These are phyloP conservation scores for Enteromius thamalakanensis DNA, from an alignment of 2,797 vertebrate genomes.

Conservation along the genomic window DNA sequence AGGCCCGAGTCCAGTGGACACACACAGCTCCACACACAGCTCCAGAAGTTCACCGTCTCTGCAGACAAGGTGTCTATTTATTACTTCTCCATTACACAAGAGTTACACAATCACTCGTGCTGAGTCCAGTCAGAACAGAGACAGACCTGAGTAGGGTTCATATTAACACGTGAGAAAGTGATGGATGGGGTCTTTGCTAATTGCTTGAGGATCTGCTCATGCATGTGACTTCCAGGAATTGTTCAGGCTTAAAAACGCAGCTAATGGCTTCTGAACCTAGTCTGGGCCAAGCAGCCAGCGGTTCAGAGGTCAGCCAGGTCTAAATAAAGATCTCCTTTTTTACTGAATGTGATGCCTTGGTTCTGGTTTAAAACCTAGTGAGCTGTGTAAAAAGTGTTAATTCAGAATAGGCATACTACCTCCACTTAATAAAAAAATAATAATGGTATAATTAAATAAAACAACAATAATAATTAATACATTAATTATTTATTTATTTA, in stretches of 20 bases:
- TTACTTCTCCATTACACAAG: conserved; percentile 44
- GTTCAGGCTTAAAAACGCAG: conserved; percentile 33
- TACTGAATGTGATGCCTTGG: conserved; percentile 18
- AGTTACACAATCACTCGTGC: conserved; percentile 35
- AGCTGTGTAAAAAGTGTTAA: background rate
- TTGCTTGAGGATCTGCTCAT: background rate
- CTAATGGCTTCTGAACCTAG: conserved; percentile 33
- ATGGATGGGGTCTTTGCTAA: background rate
- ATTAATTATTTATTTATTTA: no score
- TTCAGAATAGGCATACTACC: background rate
- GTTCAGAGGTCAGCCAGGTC: conserved; percentile 40
- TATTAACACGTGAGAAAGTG: background rate
- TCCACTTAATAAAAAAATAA: no score
- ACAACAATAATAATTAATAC: no score
- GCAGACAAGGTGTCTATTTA: conserved; percentile 79
- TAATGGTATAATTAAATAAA: no score
- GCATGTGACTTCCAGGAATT: conserved; percentile 59
- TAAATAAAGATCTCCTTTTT: conserved; percentile 15
- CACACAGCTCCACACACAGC: conserved; percentile 66
- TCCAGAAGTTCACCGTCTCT: conserved; percentile 82
- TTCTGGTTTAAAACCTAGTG: background rate
- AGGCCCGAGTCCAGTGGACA: conserved; percentile 62
- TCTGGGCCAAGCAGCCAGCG: conserved; percentile 22
- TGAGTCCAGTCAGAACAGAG: conserved; percentile 9
- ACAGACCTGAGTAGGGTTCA: background rate